phyloP scores from a whole-genome alignment of 1,140 invertebrate species.

The Diabrotica undecimpunctata region DNA sequence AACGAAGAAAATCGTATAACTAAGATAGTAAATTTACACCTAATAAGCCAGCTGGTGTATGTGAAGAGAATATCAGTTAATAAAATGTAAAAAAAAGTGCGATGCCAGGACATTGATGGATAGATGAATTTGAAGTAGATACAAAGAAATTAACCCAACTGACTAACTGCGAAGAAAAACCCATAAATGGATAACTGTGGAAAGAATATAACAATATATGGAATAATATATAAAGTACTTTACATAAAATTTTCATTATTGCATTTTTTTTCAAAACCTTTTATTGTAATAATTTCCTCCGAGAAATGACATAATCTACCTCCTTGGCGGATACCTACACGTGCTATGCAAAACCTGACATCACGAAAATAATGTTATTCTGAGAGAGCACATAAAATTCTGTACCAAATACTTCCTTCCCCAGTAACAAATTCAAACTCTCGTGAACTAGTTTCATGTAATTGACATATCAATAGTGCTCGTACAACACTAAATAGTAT shows the following conservation, averaged over 20 bases:
- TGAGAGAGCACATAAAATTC: not conserved
- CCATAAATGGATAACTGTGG: no score
- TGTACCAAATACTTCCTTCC: not conserved
- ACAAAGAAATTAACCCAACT: no score
- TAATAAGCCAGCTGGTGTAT: no score
- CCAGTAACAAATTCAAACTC: not conserved
- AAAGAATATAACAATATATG: no score
- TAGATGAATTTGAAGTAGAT: no score
- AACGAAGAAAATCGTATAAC: no score
- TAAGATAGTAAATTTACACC: no score
- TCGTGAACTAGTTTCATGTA: conserved; percentile 4
- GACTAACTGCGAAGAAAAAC: no score
- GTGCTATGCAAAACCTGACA: not conserved
- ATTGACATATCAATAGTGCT: conserved; percentile 13
- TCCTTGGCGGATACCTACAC: not conserved
- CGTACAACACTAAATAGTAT: conserved; percentile 8
- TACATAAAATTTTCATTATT: not conserved
- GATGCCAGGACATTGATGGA: no score
- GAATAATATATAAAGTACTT: no score
- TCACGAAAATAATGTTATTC: conserved; percentile 2
- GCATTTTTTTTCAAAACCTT: not conserved
- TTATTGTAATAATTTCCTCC: not conserved
- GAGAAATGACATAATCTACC: not conserved
- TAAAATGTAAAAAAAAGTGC: no score
- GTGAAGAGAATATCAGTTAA: no score